phyloP scores from a whole-genome alignment of 2,888 invertebrate species.

The Drosophila nigricruria region DNA sequence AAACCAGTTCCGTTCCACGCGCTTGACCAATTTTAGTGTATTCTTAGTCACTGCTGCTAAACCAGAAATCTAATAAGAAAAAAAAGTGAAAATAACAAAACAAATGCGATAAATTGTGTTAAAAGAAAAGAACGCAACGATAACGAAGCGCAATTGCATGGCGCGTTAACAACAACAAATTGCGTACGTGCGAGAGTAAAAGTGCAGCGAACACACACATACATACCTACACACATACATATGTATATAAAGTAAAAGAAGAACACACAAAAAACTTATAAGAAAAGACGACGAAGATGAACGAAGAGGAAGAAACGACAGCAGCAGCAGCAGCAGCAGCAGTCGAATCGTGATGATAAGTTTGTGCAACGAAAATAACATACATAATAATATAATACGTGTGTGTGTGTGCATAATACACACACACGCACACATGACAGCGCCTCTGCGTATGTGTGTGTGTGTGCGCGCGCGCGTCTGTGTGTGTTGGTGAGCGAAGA shows the following conservation, averaged over 20 bases:
- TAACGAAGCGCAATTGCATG: slow-evolving; percentile 47
- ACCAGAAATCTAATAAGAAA: slow-evolving; percentile 66
- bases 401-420: slow-evolving; percentile 61
- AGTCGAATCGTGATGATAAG: slow-evolving; percentile 71
- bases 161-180: slow-evolving; percentile 55
- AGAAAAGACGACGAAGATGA: slow-evolving; percentile 69
- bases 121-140: slow-evolving; percentile 55
- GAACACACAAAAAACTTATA: slow-evolving; percentile 16
- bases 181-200: slow-evolving; percentile 32
- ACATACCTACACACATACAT: slow-evolving; percentile 25
- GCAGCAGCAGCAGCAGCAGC: slow-evolving; percentile 79
- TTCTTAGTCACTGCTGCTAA: slow-evolving; percentile 64
- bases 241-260: too few relatives aligned
- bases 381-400: too few relatives aligned
- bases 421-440: slow-evolving; percentile 44
- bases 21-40: slow-evolving; percentile 64
- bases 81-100: slow-evolving; percentile 79
- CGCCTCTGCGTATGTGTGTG: slow-evolving; percentile 41
- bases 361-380: slow-evolving; percentile 77
- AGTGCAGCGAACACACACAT: slow-evolving; percentile 33
- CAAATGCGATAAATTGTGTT: slow-evolving; percentile 73
- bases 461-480: slow-evolving; percentile 30
- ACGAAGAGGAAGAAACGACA: slow-evolving; percentile 75
- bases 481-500: slow-evolving; percentile 44
- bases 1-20: slow-evolving; percentile 64